Evolutionary conservation across 2,888 invertebrate species (phyloP).

Genomic region (Flexamia atlantica): DNA sequence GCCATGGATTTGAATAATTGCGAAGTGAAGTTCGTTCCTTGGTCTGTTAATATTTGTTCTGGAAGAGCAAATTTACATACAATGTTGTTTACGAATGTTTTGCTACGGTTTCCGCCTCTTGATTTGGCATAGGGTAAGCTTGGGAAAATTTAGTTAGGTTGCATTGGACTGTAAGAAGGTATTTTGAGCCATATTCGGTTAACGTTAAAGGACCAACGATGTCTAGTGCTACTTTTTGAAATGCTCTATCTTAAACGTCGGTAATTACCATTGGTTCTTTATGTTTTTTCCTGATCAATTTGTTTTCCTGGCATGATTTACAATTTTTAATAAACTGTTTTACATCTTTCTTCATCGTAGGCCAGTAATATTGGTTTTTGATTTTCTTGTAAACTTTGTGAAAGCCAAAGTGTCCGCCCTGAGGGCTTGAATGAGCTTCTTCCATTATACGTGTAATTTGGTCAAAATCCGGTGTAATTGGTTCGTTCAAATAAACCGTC

Average conservation of each 20-base stretch:
- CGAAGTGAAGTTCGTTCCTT: not conserved
- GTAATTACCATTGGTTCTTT: constrained; percentile 16
- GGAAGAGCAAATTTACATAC: constrained; percentile 17
- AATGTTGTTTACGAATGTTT: constrained; percentile 6
- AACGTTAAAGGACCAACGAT: not conserved
- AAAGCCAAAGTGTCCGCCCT: not conserved
- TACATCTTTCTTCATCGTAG: not conserved
- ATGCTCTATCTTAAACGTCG: not conserved
- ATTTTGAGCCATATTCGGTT: not conserved
- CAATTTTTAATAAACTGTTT: not conserved
- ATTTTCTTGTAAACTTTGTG: not conserved
- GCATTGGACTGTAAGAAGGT: not conserved
- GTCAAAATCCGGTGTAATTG: not conserved
- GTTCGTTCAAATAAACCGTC: not conserved
- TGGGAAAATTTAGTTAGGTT: not conserved
- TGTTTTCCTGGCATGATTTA: constrained; percentile 3
- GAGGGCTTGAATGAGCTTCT: not conserved
- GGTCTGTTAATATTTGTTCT: not conserved
- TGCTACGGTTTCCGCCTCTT: not conserved
- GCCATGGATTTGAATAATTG: not conserved
- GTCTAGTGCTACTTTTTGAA: not conserved
- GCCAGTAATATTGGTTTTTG: not conserved
- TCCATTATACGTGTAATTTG: not conserved
- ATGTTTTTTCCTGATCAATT: constrained; percentile 5
- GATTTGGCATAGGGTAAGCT: not conserved